phyloP scores from a whole-genome alignment of 2,797 vertebrate species.

The Okamejei kenojei region DNA sequence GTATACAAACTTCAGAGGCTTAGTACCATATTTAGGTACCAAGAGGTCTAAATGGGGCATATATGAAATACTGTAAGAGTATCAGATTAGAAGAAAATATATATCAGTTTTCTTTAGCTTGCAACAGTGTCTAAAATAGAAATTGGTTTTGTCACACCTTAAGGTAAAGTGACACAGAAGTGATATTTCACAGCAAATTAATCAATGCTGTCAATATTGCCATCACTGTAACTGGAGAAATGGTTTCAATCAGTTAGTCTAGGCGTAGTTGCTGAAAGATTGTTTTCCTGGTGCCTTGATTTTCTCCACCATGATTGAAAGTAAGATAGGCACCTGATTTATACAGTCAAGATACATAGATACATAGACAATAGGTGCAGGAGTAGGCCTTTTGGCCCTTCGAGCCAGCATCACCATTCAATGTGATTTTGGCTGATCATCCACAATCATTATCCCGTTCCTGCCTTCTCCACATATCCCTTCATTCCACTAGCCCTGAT shows the following conservation, averaged over 20 bases:
- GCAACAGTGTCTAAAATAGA: not conserved
- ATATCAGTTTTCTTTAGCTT: not conserved
- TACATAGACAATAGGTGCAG: too few relatives aligned
- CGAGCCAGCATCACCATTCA: too few relatives aligned
- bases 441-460: too few relatives aligned
- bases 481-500: too few relatives aligned
- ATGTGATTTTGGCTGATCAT: too few relatives aligned
- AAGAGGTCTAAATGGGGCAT: not conserved
- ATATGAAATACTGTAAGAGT: not conserved
- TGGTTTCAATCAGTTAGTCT: not conserved
- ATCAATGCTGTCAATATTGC: not conserved
- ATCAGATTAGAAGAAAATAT: not conserved
- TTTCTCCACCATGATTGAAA: not conserved
- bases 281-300: not conserved
- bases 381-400: too few relatives aligned
- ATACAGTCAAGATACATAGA: not conserved
- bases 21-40: not conserved
- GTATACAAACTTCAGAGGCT: too few relatives aligned
- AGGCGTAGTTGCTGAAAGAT: not conserved
- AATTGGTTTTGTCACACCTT: not conserved
- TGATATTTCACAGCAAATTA: not conserved
- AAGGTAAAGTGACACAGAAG: not conserved
- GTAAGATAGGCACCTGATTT: not conserved
- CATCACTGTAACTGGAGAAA: not conserved
- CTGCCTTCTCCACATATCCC: too few relatives aligned